Evolutionary conservation across 64 coral and sea anemone species (phyloP).

Genomic region (Montipora capricornis): DNA sequence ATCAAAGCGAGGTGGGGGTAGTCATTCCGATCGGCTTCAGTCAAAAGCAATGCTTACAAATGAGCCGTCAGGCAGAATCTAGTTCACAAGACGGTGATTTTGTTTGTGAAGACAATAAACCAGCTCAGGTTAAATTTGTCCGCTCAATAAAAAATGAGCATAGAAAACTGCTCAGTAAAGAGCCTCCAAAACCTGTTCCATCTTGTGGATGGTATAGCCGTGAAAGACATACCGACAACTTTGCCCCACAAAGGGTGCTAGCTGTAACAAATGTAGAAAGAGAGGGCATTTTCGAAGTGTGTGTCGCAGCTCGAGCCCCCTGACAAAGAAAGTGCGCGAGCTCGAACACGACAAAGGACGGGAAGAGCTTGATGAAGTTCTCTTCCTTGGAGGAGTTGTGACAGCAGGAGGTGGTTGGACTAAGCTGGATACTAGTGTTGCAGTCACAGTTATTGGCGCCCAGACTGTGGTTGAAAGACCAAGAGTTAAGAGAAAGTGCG

Average conservation of each 20-base stretch:
- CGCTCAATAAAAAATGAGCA: too few species aligned
- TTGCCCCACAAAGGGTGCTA: constrained; percentile 54
- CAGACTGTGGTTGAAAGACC: constrained; percentile 52
- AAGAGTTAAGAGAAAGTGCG: not conserved
- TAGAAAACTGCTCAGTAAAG: too few species aligned
- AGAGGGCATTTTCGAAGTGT: constrained; percentile 5
- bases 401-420: constrained; percentile 39
- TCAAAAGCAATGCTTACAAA: too few species aligned
- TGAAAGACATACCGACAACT: constrained; percentile 18
- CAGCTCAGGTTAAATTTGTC: too few species aligned
- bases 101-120: too few species aligned
- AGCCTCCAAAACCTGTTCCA: too few species aligned
- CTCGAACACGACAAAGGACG: constrained; percentile 9
- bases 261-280: constrained; percentile 33
- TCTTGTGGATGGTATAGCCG: constrained; percentile 54
- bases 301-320: constrained; percentile 41
- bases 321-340: constrained; percentile 3
- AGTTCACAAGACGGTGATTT: too few species aligned
- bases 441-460: constrained; percentile 59
- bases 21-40: too few species aligned
- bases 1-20: not conserved
- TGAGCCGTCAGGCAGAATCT: too few species aligned
- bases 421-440: constrained; percentile 65
- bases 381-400: constrained; percentile 58
- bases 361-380: not conserved